Evolutionary conservation across 1,140 invertebrate species (phyloP).

Genomic region (Diorhabda sublineata): DNA sequence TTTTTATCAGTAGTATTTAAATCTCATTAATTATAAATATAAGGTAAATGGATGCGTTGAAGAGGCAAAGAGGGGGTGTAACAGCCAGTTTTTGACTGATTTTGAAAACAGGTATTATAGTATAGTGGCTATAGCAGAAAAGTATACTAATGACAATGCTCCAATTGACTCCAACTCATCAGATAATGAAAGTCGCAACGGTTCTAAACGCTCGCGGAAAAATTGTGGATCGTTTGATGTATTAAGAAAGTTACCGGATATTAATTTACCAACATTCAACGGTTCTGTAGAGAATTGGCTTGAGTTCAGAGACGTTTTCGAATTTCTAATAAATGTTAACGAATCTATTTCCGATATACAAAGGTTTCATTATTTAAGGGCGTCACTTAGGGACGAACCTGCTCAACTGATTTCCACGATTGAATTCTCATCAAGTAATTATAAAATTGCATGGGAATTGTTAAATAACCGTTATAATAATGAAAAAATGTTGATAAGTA

Average conservation of each 20-base stretch:
- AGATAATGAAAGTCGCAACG: too few relatives aligned
- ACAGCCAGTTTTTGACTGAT: too few relatives aligned
- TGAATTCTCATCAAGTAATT: slow-evolving; percentile 34
- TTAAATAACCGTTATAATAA: slow-evolving; percentile 39
- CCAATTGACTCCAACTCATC: too few relatives aligned
- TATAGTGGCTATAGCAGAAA: too few relatives aligned
- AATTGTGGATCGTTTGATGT: too few relatives aligned
- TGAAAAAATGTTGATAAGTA: slow-evolving; percentile 24
- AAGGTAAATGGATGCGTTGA: too few relatives aligned
- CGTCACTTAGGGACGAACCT: slow-evolving; percentile 33
- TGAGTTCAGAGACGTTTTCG: slow-evolving; percentile 34
- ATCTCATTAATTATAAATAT: too few relatives aligned
- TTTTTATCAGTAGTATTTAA: too few relatives aligned
- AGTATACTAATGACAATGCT: too few relatives aligned
- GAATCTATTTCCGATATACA: slow-evolving; percentile 12
- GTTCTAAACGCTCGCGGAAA: too few relatives aligned
- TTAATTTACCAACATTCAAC: slow-evolving; percentile 31
- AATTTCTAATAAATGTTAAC: slow-evolving; percentile 25
- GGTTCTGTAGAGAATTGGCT: slow-evolving; percentile 34
- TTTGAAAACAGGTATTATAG: too few relatives aligned
- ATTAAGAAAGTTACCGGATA: slow-evolving; percentile 24
- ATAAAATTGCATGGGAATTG: slow-evolving; percentile 34
- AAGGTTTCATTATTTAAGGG: slow-evolving; percentile 35
- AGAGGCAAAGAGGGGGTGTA: too few relatives aligned
- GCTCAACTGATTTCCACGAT: slow-evolving; percentile 29